Conservation (phyloP, 37 sponge, comb jelly and placozoan species). For the Halisarca cf. caerulea region DNA sequence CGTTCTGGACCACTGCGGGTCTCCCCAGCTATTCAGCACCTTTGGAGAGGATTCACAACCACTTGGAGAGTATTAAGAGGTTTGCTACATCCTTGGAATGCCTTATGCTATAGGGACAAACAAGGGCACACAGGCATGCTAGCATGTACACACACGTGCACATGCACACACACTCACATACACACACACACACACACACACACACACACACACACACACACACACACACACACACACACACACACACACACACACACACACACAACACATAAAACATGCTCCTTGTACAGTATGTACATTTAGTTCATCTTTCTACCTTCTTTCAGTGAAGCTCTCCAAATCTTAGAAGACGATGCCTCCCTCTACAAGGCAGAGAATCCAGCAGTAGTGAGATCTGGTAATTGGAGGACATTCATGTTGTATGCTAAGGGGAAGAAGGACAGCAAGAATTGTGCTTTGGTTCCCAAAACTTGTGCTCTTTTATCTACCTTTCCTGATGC, state of each 20-base stretch:
- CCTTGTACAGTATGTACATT: background rate
- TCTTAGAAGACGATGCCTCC: constrained; percentile 1
- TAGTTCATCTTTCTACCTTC: background rate
- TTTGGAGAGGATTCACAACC: background rate
- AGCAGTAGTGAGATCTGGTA: background rate
- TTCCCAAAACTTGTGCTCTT: constrained; percentile 66
- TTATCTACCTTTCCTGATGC: constrained; percentile 62
- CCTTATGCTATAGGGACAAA: background rate
- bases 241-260: too few species aligned
- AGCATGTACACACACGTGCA: too few species aligned
- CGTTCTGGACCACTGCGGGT: constrained; percentile 67
- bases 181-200: too few species aligned
- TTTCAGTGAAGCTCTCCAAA: constrained; percentile 8
- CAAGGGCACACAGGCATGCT: too few species aligned
- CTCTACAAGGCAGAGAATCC: constrained; percentile 15
- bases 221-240: background rate
- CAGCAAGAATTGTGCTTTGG: constrained; percentile 36
- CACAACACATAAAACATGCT: too few species aligned
- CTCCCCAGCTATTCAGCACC: background rate
- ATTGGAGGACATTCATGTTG: constrained; percentile 34
- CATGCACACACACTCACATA: too few species aligned
- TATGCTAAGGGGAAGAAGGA: constrained; percentile 61
- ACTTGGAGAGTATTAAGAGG: background rate
- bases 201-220: too few species aligned
- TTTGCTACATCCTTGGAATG: background rate